Conservation (phyloP, 2,113 vertebrate genomes). For the Salvelinus sp. region DNA sequence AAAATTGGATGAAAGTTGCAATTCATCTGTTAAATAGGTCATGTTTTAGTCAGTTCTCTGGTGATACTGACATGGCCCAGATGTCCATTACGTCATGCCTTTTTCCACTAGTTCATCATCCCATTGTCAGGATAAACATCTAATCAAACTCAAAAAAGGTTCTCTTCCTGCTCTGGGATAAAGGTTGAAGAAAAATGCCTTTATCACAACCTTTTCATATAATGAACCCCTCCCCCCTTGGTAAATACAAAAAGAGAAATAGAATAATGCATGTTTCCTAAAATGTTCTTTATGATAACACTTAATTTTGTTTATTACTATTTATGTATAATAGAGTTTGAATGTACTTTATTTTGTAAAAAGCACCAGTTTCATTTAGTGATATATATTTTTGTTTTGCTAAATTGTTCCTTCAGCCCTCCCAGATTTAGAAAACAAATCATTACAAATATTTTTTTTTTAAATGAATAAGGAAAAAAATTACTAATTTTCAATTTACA, state of each 20-base stretch:
- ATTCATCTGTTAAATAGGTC: not conserved
- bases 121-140: not conserved
- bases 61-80: not conserved
- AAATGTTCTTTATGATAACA: constrained; percentile 80
- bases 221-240: constrained; percentile 71
- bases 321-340: constrained; percentile 83
- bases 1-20: constrained; percentile 9
- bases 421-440: constrained; percentile 74
- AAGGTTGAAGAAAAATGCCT: constrained; percentile 72
- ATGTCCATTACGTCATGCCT: not conserved
- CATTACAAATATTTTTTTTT: constrained; percentile 65
- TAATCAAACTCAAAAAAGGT: not conserved
- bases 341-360: constrained; percentile 81
- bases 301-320: constrained; percentile 75
- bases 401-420: constrained; percentile 83
- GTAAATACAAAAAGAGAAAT: constrained; percentile 79
- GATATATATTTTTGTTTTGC: constrained; percentile 77
- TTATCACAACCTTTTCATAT: constrained; percentile 71
- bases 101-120: not conserved
- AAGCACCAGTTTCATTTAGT: constrained; percentile 83
- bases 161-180: constrained; percentile 33
- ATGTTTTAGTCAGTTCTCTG: not conserved
- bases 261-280: constrained; percentile 79
- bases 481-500: constrained; percentile 73
- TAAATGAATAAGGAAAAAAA: constrained; percentile 56